Percentiles rank a stretch among this genome's conserved stretches.
phyloP scores from a whole-genome alignment of 2,888 invertebrate species.

The Flabesymbios commensalis region DNA sequence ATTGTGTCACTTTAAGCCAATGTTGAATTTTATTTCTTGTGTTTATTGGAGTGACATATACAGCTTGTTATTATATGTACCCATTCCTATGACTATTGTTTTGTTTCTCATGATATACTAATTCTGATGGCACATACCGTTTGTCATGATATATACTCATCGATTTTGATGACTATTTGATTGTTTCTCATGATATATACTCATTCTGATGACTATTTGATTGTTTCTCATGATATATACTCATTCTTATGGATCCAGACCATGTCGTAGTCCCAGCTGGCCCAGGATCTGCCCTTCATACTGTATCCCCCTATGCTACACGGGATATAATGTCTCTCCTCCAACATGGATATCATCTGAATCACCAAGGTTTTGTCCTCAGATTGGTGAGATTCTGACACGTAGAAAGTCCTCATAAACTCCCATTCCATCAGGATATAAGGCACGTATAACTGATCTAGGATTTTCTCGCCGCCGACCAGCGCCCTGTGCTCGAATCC shows the following conservation, averaged over 20 bases:
- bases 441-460: conserved; percentile 22
- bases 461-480: conserved; percentile 12
- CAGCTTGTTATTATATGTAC: too few species aligned
- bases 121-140: too few species aligned
- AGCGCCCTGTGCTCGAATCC: conserved; percentile 36
- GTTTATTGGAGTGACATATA: too few species aligned
- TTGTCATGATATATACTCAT: too few species aligned
- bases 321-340: conserved; percentile 18
- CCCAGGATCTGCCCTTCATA: conserved; percentile 26
- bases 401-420: conserved; percentile 27
- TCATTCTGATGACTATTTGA: too few species aligned
- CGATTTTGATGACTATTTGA: too few species aligned
- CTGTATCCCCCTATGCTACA: conserved; percentile 11
- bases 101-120: too few species aligned
- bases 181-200: too few species aligned
- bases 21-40: too few species aligned
- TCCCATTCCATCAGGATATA: conserved; percentile 40
- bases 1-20: too few species aligned
- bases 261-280: conserved; percentile 35
- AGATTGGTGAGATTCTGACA: conserved; percentile 14
- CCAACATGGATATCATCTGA: conserved; percentile 22
- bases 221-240: too few species aligned
- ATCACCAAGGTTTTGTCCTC: conserved; percentile 29
- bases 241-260: conserved; percentile 34
- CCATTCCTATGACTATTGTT: too few species aligned